phyloP scores from a whole-genome alignment of 2,113 vertebrate genomes.

The Fulica atra region DNA sequence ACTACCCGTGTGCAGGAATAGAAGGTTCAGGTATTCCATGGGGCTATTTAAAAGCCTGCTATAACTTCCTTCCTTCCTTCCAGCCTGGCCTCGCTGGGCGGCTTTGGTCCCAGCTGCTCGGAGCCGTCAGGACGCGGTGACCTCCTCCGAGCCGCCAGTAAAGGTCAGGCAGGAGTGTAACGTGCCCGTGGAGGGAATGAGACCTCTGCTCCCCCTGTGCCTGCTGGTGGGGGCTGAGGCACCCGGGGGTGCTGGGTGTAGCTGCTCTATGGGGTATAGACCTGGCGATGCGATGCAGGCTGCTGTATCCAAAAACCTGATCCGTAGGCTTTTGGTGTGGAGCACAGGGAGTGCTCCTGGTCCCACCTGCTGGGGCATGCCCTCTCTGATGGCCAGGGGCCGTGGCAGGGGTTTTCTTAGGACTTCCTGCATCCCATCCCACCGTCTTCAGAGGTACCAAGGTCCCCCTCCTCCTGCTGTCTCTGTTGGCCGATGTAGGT shows the following conservation, averaged over 20 bases:
- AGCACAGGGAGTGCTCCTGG: not conserved
- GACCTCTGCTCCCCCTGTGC: fast-evolving
- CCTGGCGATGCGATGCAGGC: not conserved
- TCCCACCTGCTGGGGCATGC: fast-evolving
- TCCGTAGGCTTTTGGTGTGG: fast-evolving
- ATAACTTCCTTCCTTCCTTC: constrained; percentile 66
- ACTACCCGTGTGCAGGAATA: not conserved
- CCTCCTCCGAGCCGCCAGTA: not conserved
- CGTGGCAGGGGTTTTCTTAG: fast-evolving
- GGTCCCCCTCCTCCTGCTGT: not conserved
- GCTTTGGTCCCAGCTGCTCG: not conserved
- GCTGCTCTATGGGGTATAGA: not conserved
- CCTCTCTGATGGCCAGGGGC: not conserved
- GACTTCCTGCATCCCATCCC: not conserved
- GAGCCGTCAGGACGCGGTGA: not conserved
- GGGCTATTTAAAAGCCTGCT: constrained; percentile 32
- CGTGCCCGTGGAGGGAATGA: not conserved
- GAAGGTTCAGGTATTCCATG: constrained; percentile 37
- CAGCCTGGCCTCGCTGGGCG: constrained; percentile 12
- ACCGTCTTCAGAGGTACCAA: not conserved
- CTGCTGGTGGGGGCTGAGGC: fast-evolving
- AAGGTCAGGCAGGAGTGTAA: not conserved
- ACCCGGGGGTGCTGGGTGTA: fast-evolving
- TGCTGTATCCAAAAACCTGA: fast-evolving
- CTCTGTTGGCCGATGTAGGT: not conserved